phyloP scores from a whole-genome alignment of 2,888 invertebrate species.

The Dryobotodes eremita region DNA sequence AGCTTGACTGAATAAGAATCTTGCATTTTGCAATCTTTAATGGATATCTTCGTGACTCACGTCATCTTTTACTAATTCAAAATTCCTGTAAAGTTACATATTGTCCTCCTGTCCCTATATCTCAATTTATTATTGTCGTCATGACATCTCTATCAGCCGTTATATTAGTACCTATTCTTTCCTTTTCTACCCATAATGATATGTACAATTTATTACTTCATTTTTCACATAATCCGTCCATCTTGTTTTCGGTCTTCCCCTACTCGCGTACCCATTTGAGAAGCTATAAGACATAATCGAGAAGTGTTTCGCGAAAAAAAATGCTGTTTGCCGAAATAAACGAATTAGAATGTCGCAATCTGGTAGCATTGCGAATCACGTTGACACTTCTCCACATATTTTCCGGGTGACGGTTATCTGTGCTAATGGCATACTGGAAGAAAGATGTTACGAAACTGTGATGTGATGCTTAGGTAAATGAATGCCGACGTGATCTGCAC shows the following conservation, averaged over 20 bases:
- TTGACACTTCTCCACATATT: conserved; percentile 51
- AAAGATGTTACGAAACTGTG: conserved; percentile 66
- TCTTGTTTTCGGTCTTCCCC: neutral
- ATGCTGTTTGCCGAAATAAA: neutral
- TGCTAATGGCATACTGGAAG: conserved; percentile 63
- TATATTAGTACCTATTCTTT: neutral
- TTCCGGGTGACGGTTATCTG: conserved; percentile 49
- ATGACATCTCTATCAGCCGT: neutral
- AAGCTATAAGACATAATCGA: conserved; percentile 17
- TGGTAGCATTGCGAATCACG: conserved; percentile 19
- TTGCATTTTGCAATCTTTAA: conserved; percentile 3
- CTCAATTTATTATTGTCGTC: neutral
- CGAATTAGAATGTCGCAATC: conserved; percentile 36
- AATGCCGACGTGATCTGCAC: conserved; percentile 44
- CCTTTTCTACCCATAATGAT: too few species aligned
- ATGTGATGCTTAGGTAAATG: conserved; percentile 64
- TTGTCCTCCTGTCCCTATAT: neutral
- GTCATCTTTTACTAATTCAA: neutral
- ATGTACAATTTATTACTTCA: too few species aligned
- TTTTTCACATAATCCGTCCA: neutral
- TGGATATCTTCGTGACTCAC: neutral
- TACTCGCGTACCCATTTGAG: neutral
- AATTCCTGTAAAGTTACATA: neutral
- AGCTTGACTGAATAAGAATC: neutral
- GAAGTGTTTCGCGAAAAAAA: neutral